phyloP scores from a whole-genome alignment of 2,797 vertebrate species.

The Aselliscus stoliczkanus region DNA sequence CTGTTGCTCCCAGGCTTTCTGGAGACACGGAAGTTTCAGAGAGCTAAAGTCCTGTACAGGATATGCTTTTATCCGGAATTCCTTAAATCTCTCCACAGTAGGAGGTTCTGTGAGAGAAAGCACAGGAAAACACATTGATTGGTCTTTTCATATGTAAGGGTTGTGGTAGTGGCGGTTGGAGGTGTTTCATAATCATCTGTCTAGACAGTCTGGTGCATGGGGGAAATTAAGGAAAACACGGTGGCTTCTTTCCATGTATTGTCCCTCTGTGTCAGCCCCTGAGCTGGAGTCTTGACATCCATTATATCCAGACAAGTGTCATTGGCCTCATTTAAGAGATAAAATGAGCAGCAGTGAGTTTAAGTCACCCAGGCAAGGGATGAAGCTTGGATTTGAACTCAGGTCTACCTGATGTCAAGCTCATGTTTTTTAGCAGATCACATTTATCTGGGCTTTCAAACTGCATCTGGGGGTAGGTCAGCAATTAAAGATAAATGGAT shows the following conservation, averaged over 20 bases:
- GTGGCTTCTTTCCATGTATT: background rate
- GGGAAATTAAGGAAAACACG: background rate
- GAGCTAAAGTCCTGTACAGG: conserved; percentile 62
- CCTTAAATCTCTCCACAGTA: conserved; percentile 69
- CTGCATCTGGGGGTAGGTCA: background rate
- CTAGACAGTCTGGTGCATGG: background rate
- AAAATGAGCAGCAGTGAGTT: background rate
- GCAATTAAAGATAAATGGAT: background rate
- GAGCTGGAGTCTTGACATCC: background rate
- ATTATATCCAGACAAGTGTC: background rate
- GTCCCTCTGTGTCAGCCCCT: background rate
- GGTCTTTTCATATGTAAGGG: background rate
- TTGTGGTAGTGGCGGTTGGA: background rate
- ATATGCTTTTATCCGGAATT: conserved; percentile 70
- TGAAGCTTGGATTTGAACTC: background rate
- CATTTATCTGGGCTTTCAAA: background rate
- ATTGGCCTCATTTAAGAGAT: background rate
- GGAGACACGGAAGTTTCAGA: conserved; percentile 66
- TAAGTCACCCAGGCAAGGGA: background rate
- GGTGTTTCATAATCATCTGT: background rate
- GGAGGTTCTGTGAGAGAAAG: conserved; percentile 54
- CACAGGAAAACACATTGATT: background rate
- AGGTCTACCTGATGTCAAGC: background rate
- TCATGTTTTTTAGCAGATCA: background rate
- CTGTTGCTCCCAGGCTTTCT: conserved; percentile 18